Conservation (phyloP, 2,113 vertebrate species). For the Regulus satrapa region DNA sequence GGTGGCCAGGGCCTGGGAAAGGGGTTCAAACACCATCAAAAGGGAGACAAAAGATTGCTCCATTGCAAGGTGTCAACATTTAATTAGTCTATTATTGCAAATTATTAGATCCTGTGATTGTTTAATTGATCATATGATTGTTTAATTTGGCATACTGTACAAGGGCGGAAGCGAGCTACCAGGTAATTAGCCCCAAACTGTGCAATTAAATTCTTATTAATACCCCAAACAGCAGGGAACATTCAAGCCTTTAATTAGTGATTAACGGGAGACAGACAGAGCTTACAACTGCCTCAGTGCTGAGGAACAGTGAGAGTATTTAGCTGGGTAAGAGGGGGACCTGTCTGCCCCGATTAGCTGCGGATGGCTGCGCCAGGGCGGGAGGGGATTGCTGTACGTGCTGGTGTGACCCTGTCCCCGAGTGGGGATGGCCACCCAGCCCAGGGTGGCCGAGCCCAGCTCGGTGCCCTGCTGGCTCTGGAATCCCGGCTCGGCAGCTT, state of each 20-base stretch:
- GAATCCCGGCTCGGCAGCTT: background rate
- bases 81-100: slow-evolving; percentile 62
- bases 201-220: slow-evolving; percentile 74
- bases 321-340: background rate
- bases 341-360: background rate
- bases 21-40: background rate
- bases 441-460: background rate
- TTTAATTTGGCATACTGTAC: slow-evolving; percentile 51
- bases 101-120: slow-evolving; percentile 67
- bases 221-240: slow-evolving; percentile 69
- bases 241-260: slow-evolving; percentile 72
- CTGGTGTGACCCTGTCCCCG: background rate
- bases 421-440: background rate
- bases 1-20: background rate
- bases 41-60: background rate
- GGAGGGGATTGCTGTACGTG: background rate
- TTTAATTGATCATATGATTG: slow-evolving; percentile 59
- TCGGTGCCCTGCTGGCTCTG: background rate
- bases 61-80: background rate
- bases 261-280: slow-evolving; percentile 61
- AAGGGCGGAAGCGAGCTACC: slow-evolving; percentile 42
- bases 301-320: slow-evolving; percentile 17
- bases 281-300: background rate
- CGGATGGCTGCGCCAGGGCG: background rate
- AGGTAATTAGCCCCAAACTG: slow-evolving; percentile 68